Evolutionary conservation across 2,888 invertebrate genomes (phyloP), one percentile per base, ranked within the genome.

Genomic region (Acronicta aceris): DNA sequence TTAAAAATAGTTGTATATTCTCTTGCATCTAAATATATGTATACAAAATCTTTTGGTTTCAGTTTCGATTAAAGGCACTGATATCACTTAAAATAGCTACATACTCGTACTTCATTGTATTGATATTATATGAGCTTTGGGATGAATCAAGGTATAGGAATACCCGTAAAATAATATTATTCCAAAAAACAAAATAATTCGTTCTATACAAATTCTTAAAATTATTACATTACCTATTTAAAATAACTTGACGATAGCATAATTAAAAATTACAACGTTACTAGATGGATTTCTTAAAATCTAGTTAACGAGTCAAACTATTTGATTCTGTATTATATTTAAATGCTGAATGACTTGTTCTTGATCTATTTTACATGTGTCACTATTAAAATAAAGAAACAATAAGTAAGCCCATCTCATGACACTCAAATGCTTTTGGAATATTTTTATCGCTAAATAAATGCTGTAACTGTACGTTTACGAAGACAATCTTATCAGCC

Each of bases 21-120:
- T 5, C 25, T 17, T 25, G 49, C 40, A 16, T 51, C 21, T 16
- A 36, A 36, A 15, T 7, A 36, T 54, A 13, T 33, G n/a, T n/a
- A n/a, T n/a, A n/a, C n/a, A n/a, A 38, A 10, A 30, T 25, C 8
- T 40, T 59, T 59, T 54, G 50, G 27, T 43, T 33, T 21, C 7
- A 45, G 30, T 43, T 48, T 30, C 36, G 41, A 43, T 17, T 38
- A 52, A 45, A 65, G 48, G 67, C 72, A 68, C 48, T 10, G 13
- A 16, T 66, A 69, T 69, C 73, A 71, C 68, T 66, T 47, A 15
- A 21, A 49, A 42, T 48, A 13, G 6, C 33, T 42, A 21, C 21
- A 21, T 21, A 21, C n/a, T n/a, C n/a, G n/a, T 21, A 21, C 21
- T 21, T 1, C n/a, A 41, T 50, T 30, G 6, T 16, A 1, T 33